phyloP scores from a whole-genome alignment of 2,113 vertebrate genomes.

The Myotis brandtii region DNA sequence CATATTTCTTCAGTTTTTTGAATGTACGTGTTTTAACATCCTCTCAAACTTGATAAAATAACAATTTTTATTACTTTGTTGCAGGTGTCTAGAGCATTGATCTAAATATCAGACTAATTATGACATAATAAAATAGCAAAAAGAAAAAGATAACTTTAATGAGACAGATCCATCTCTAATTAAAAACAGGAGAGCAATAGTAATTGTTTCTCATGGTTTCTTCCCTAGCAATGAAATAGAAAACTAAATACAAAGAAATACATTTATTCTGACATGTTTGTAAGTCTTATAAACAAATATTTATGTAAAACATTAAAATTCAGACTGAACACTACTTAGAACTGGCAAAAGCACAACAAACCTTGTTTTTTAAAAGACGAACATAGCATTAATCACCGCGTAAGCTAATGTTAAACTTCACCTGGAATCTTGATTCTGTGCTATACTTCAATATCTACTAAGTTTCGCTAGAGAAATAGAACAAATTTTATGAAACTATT shows the following conservation, averaged over 20 bases:
- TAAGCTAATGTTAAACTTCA: neutral
- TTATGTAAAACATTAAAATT: slow-evolving; percentile 38
- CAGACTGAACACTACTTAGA: neutral
- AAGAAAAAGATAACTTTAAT: neutral
- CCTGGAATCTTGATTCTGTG: neutral
- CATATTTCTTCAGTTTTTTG: neutral
- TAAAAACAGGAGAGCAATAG: neutral
- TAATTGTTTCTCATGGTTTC: slow-evolving; percentile 1
- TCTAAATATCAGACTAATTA: slow-evolving; percentile 17
- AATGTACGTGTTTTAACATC: neutral
- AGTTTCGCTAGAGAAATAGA: neutral
- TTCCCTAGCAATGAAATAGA: neutral
- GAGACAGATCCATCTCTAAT: neutral
- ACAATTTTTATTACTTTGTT: neutral
- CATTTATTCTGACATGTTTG: neutral
- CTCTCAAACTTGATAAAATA: slow-evolving; percentile 20
- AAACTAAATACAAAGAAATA: slow-evolving; percentile 22
- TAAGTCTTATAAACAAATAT: neutral
- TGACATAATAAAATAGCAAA: neutral
- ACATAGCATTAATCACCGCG: neutral
- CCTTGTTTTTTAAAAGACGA: neutral
- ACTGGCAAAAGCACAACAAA: slow-evolving; percentile 42
- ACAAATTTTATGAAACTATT: neutral
- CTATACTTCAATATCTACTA: neutral
- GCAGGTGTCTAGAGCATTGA: neutral